Conservation (phyloP, 2,113 vertebrate species). For the Gymnorhina tibicen region DNA sequence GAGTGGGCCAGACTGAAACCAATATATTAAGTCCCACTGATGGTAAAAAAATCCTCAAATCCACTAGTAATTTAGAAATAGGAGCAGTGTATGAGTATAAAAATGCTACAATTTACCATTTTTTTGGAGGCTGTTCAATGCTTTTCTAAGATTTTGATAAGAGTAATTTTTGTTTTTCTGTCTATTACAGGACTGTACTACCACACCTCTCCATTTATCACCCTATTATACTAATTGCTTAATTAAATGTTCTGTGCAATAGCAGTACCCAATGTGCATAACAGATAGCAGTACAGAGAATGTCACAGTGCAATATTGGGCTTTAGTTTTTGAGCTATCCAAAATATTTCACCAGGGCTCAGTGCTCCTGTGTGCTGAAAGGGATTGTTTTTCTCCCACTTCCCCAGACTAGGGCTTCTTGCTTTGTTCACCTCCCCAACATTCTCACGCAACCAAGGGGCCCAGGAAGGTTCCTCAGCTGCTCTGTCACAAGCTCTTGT, state of each 20-base stretch:
- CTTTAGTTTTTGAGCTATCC: not conserved
- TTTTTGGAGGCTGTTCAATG: not conserved
- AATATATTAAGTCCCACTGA: not conserved
- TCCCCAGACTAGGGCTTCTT: not conserved
- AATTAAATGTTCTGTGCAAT: not conserved
- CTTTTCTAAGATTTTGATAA: not conserved
- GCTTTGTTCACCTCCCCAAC: not conserved
- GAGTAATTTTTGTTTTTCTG: not conserved
- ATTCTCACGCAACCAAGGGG: rapidly evolving
- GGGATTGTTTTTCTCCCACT: rapidly evolving
- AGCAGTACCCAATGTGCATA: rapidly evolving
- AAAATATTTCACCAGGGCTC: not conserved
- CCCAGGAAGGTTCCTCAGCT: not conserved
- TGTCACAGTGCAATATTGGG: rapidly evolving
- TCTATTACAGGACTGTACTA: not conserved
- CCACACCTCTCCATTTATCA: not conserved
- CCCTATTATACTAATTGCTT: not conserved
- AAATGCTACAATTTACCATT: not conserved
- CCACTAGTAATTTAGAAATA: not conserved
- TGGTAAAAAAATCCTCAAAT: not conserved
- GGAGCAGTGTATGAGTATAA: not conserved
- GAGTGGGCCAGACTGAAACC: not conserved
- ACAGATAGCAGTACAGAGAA: not conserved
- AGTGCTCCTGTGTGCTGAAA: not conserved
- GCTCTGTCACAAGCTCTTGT: not conserved